Percentiles rank a stretch among this genome's conserved stretches.
phyloP scores from a whole-genome alignment of 2,797 vertebrate species.

The Lepilemur ruficaudatus region DNA sequence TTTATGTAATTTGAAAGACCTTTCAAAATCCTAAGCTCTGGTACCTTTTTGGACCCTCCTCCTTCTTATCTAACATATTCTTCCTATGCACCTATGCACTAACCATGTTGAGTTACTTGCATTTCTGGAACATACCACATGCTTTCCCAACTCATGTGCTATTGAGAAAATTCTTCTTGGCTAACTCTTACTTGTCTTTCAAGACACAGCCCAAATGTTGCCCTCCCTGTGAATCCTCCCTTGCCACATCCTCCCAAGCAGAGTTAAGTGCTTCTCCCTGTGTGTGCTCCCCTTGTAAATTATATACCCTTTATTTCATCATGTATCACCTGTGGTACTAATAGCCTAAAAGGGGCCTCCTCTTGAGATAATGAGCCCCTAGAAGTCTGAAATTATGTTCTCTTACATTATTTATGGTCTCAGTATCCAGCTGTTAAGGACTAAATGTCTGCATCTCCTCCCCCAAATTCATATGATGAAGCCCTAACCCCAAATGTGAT shows the following conservation, averaged over 20 bases:
- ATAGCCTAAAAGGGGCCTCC: neutral
- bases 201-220: neutral
- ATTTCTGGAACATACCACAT: neutral
- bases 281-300: neutral
- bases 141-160: neutral
- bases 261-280: neutral
- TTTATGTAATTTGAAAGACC: neutral
- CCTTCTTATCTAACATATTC: neutral
- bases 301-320: neutral
- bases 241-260: neutral
- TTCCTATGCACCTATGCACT: neutral
- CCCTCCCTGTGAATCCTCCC: neutral
- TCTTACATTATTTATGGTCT: neutral
- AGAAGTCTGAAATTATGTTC: neutral
- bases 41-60: neutral
- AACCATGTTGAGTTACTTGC: neutral
- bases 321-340: neutral
- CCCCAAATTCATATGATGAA: neutral
- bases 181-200: neutral
- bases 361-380: neutral
- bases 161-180: neutral
- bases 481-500: neutral
- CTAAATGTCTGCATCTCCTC: neutral
- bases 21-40: neutral
- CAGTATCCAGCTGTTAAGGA: neutral